phyloP scores from a whole-genome alignment of 2,888 invertebrate genomes.

The Himalopsyche tibetana region DNA sequence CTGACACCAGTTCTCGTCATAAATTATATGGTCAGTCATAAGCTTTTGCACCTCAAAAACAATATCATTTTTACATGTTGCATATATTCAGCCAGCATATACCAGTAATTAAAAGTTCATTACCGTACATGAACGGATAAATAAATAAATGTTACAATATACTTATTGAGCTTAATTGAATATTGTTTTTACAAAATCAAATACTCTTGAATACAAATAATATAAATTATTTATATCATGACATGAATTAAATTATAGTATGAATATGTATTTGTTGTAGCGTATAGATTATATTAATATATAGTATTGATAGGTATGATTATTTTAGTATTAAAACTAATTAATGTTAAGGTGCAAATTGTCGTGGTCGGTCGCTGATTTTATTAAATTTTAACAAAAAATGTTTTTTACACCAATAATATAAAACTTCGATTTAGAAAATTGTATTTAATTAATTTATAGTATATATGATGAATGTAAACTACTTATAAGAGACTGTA shows the following conservation, averaged over 20 bases:
- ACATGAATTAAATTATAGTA: constrained; percentile 23
- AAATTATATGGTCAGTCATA: no score
- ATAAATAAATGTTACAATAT: neutral
- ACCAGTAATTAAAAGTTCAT: no score
- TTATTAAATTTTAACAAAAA: constrained; percentile 43
- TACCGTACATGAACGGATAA: neutral
- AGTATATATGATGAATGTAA: constrained; percentile 28
- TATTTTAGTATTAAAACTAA: constrained; percentile 32
- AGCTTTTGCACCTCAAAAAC: no score
- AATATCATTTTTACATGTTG: no score
- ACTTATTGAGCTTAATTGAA: neutral
- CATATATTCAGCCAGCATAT: no score
- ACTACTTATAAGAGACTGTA: constrained; percentile 31
- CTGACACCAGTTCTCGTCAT: no score
- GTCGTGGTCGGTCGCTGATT: constrained; percentile 43
- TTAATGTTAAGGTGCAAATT: constrained; percentile 39
- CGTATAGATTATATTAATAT: constrained; percentile 24
- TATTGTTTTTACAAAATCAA: neutral
- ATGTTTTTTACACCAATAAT: constrained; percentile 42
- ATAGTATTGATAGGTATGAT: constrained; percentile 28
- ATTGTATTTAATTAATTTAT: constrained; percentile 43
- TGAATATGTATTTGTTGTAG: constrained; percentile 32
- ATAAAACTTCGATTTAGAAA: constrained; percentile 37
- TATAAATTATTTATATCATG: constrained; percentile 27
- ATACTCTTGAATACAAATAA: constrained; percentile 9